Conservation (phyloP, 2,888 invertebrate genomes). For the Gonocerus acuteangulatus region DNA sequence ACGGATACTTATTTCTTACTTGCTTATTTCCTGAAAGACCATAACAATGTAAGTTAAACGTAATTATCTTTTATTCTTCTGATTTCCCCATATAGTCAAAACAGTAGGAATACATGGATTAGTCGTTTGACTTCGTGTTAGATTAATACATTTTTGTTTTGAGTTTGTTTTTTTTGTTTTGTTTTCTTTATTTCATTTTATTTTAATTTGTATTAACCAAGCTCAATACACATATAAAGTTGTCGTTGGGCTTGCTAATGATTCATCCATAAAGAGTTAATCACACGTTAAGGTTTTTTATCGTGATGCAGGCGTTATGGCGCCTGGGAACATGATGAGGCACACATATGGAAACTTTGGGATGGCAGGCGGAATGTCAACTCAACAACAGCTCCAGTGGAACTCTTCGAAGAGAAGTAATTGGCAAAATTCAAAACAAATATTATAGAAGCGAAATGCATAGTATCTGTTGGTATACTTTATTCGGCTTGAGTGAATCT, state of each 20-base stretch:
- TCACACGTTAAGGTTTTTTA: constrained; percentile 21
- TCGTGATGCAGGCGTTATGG: constrained; percentile 35
- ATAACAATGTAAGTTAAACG: not conserved
- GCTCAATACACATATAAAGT: constrained; percentile 16
- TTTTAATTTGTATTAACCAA: constrained; percentile 3
- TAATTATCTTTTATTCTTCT: no score
- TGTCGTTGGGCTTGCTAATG: constrained; percentile 22
- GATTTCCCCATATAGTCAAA: no score
- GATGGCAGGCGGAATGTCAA: constrained; percentile 33
- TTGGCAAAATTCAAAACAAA: constrained; percentile 37
- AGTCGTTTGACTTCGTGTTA: constrained; percentile 12
- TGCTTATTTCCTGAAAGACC: constrained; percentile 1
- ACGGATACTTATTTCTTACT: not conserved
- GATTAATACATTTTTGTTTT: not conserved
- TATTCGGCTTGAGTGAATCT: constrained; percentile 19
- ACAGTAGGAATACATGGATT: not conserved
- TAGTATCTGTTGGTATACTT: constrained; percentile 26
- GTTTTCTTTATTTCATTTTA: not conserved
- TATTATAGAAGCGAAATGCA: constrained; percentile 25
- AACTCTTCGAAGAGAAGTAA: constrained; percentile 49
- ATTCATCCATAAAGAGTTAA: constrained; percentile 10
- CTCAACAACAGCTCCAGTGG: constrained; percentile 47
- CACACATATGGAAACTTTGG: constrained; percentile 29
- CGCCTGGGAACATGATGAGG: constrained; percentile 34
- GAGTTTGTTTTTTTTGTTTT: no score